Conservation (phyloP, 2,888 invertebrate genomes). For the Trachelus troglodyta region DNA sequence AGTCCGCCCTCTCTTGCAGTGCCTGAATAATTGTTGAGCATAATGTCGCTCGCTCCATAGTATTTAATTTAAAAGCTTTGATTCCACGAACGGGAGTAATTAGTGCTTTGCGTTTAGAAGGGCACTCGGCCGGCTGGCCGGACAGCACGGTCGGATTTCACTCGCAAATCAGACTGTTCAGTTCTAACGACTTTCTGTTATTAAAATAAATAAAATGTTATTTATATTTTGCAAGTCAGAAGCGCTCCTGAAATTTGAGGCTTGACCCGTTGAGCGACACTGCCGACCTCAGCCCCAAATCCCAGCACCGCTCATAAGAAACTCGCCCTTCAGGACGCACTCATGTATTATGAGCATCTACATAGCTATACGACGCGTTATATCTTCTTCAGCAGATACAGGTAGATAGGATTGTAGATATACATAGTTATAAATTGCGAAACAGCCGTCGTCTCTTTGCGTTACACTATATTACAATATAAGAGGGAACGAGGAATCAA, state of each 20-base stretch:
- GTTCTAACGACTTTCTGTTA: neutral
- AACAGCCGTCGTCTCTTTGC: neutral
- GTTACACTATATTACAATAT: slow-evolving; percentile 6
- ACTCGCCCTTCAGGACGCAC: neutral
- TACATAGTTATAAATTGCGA: neutral
- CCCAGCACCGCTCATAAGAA: neutral
- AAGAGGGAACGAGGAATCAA: slow-evolving; percentile 4
- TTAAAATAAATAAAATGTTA: neutral
- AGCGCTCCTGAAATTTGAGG: neutral
- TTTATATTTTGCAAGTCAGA: neutral
- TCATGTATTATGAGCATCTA: neutral
- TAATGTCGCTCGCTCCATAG: slow-evolving; percentile 35
- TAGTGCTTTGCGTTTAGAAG: slow-evolving; percentile 26
- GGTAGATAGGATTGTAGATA: neutral
- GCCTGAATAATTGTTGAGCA: slow-evolving; percentile 55
- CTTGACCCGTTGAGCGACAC: neutral
- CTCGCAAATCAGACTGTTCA: neutral
- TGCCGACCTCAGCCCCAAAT: neutral
- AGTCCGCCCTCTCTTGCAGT: slow-evolving; percentile 32
- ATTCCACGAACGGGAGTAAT: slow-evolving; percentile 41
- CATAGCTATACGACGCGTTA: neutral
- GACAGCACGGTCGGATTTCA: slow-evolving; percentile 6
- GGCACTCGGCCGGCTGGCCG: slow-evolving; percentile 1
- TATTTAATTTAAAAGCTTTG: slow-evolving; percentile 51
- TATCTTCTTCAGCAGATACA: neutral